Percentiles rank a stretch among this genome's conserved stretches.
Evolutionary conservation across 2,888 invertebrate genomes (phyloP).

Genomic region (Bombyx huttoni): DNA sequence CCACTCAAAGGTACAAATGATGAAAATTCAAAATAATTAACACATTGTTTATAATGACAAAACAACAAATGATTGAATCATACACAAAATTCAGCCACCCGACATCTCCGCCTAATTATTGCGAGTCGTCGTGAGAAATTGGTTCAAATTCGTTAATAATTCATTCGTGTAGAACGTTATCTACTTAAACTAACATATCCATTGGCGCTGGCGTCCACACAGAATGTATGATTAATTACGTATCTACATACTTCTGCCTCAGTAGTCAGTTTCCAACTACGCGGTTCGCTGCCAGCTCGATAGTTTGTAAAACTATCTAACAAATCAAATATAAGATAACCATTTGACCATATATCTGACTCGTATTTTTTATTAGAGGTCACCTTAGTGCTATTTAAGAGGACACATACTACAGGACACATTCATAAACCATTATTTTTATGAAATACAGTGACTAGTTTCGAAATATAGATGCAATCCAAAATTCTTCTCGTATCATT

Average conservation of each 20-base stretch:
- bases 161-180: slow-evolving; percentile 18
- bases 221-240: neutral
- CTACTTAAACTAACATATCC: neutral
- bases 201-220: neutral
- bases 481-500: too few relatives aligned
- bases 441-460: too few relatives aligned
- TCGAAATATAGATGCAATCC: too few relatives aligned
- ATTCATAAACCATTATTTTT: too few relatives aligned
- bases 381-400: too few relatives aligned
- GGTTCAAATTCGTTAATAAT: slow-evolving; percentile 28
- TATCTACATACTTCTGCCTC: neutral
- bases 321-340: too few relatives aligned
- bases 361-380: too few relatives aligned
- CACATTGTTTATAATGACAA: neutral
- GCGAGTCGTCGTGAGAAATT: slow-evolving; percentile 24
- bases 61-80: neutral
- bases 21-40: neutral
- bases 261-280: neutral
- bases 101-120: slow-evolving; percentile 35
- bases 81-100: slow-evolving; percentile 17
- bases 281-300: neutral
- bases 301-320: neutral
- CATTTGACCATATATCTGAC: too few relatives aligned
- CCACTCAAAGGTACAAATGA: too few relatives aligned
- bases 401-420: too few relatives aligned